phyloP scores from a whole-genome alignment of 1,140 invertebrate species.

The Pseudobourletiella spinata region DNA sequence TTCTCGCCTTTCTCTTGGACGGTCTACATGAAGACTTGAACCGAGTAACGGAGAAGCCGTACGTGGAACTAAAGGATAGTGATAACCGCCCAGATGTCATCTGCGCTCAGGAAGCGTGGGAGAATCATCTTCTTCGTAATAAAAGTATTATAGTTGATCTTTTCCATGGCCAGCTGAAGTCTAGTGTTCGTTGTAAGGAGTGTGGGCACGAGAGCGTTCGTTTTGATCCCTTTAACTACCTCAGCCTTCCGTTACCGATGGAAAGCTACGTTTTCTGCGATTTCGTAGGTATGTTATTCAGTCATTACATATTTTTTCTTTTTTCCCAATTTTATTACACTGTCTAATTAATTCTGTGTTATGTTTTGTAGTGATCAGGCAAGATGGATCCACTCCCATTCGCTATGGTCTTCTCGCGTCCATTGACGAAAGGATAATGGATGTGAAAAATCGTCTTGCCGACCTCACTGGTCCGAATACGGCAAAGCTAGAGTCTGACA shows the following conservation, averaged over 20 bases:
- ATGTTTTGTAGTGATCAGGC: slow-evolving; percentile 52
- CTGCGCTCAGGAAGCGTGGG: slow-evolving; percentile 72
- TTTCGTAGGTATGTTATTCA: slow-evolving; percentile 51
- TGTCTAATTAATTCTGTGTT: not conserved
- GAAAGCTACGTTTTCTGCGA: slow-evolving; percentile 65
- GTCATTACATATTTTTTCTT: too few species aligned
- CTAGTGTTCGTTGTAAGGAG: slow-evolving; percentile 59
- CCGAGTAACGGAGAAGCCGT: slow-evolving; percentile 56
- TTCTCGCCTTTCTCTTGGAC: slow-evolving; percentile 78
- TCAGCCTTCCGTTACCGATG: slow-evolving; percentile 75
- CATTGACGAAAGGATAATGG: slow-evolving; percentile 64
- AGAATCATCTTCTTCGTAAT: slow-evolving; percentile 65
- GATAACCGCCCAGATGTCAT: slow-evolving; percentile 64
- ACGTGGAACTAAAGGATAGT: slow-evolving; percentile 65
- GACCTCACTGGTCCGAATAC: slow-evolving; percentile 51
- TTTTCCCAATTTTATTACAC: too few species aligned
- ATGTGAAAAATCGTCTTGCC: slow-evolving; percentile 60
- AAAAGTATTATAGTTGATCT: slow-evolving; percentile 78
- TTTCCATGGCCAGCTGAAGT: slow-evolving; percentile 84
- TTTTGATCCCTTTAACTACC: slow-evolving; percentile 81
- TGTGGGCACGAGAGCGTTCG: slow-evolving; percentile 71
- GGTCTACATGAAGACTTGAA: slow-evolving; percentile 84
- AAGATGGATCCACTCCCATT: slow-evolving; percentile 67
- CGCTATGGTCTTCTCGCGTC: slow-evolving; percentile 72
- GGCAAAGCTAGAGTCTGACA: slow-evolving; percentile 6